Evolutionary conservation across 2,888 invertebrate species (phyloP), one percentile per base, ranked within the genome.

Genomic region (Galeruca laticollis): DNA sequence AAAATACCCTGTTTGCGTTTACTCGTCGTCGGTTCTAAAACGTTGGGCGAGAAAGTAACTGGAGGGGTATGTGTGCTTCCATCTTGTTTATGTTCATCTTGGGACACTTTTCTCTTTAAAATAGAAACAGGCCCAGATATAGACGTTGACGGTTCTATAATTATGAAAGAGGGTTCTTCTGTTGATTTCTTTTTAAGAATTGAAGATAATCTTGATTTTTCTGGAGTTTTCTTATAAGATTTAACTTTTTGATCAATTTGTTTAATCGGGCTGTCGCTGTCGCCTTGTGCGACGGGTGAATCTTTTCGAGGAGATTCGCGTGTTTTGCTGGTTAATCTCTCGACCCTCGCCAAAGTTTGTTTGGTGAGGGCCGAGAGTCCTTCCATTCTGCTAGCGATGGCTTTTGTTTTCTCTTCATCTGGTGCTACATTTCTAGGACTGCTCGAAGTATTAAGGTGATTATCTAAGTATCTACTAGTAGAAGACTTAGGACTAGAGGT

Each of bases 41-140:
- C 93, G 80, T 88, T 92, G 1, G 93, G 92, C 8, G 93, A 93
- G 85, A 93, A 93, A n/a, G 93, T 94, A 4, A 94, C 93, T 10
- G 93, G 93, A 26, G 93, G 92, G 26, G 90, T 88, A 70, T 88
- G 76, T 18, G 85, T 85, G 37, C 82, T 78, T 65, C 80, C 78
- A 43, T 82, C 83, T 18, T 81, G 80, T 72, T 83, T 80, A 72
- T 81, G 80, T 74, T 87, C 87, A 68, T 87, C 87, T 75, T 88
- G 86, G 21, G 86, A 85, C 18, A 86, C 85, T 81, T 89, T 89
- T 72, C 88, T 85, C 78, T 90, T 90, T 35, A 90, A 81, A 73
- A 90, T 90, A 11, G 89, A 89, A 69, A 89, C 86, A 56, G 89
- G 89, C 35, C 81, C 80, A 18, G 81, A 72, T 18, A 76, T 74